These are phyloP conservation scores for Seriola rivoliana DNA, from an alignment of 2,113 vertebrate species.

Conservation along the genomic window DNA sequence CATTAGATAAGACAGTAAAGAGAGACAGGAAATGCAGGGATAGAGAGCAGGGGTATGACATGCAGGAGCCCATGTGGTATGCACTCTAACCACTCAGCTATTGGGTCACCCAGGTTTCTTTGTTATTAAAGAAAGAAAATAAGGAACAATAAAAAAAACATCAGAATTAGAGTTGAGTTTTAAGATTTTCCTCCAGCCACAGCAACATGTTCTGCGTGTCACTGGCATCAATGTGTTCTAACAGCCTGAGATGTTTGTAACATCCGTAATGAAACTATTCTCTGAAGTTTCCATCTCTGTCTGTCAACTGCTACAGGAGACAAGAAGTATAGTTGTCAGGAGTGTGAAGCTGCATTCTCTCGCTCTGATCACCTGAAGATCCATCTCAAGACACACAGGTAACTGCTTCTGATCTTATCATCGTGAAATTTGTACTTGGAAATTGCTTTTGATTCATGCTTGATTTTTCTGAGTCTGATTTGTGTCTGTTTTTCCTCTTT, in stretches of 20 bases:
- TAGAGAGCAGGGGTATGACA: no score
- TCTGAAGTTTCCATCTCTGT: conserved; percentile 10
- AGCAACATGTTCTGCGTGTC: not conserved
- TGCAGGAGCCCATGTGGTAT: no score
- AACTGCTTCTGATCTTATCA: not conserved
- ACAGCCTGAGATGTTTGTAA: not conserved
- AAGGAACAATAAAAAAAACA: not conserved
- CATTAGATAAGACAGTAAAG: no score
- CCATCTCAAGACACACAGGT: conserved; percentile 96
- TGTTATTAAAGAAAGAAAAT: not conserved
- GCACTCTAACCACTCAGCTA: no score
- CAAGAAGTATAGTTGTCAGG: conserved; percentile 99
- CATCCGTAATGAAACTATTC: no score
- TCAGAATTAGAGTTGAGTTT: not conserved
- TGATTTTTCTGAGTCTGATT: not conserved
- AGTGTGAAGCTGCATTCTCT: conserved; percentile 97
- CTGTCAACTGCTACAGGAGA: conserved; percentile 72
- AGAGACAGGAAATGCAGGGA: no score
- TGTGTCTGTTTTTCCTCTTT: not conserved
- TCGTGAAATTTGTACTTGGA: not conserved
- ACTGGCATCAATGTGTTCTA: not conserved
- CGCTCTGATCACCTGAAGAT: conserved; percentile 99
- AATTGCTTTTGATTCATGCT: not conserved
- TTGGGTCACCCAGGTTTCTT: not conserved
- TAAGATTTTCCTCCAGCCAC: not conserved